phyloP scores from a whole-genome alignment of 2,888 invertebrate species.

The Tetragonisca angustula region DNA sequence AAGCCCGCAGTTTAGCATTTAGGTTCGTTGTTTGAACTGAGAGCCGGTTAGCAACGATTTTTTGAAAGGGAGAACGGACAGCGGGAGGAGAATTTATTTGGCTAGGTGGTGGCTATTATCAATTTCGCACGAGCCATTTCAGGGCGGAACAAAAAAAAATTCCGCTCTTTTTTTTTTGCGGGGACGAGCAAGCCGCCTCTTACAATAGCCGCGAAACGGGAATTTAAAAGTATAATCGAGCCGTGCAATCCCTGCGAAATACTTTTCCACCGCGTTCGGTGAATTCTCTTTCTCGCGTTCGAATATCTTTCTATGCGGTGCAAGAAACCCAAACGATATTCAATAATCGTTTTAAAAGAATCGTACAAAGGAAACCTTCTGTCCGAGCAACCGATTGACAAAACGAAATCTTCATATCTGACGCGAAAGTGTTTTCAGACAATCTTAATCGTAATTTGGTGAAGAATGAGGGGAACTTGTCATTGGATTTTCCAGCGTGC shows the following conservation, averaged over 20 bases:
- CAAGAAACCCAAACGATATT: background rate
- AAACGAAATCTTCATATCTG: background rate
- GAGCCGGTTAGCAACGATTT: background rate
- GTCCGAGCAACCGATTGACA: too few species aligned
- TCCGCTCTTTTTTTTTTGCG: conserved; percentile 60
- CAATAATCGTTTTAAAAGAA: too few species aligned
- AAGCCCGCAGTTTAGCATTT: too few species aligned
- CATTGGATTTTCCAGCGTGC: conserved; percentile 54
- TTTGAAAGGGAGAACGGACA: conserved; percentile 25
- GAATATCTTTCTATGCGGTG: background rate
- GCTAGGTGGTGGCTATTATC: conserved; percentile 73
- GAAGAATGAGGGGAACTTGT: background rate
- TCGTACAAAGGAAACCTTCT: too few species aligned
- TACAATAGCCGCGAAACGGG: conserved; percentile 73
- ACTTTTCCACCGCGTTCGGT: conserved; percentile 26
- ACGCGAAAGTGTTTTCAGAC: background rate
- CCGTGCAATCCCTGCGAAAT: conserved; percentile 38
- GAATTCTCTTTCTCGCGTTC: conserved; percentile 10
- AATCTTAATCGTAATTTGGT: background rate
- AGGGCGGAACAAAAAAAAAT: conserved; percentile 71
- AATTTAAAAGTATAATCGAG: conserved; percentile 80
- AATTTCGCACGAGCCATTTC: conserved; percentile 79
- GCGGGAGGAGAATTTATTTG: conserved; percentile 51
- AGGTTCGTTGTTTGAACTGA: background rate
- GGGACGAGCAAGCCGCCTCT: conserved; percentile 55